Evolutionary conservation across 1,140 invertebrate species (phyloP), one percentile per base, ranked within the genome.

Genomic region (Saccostrea cuccullata): DNA sequence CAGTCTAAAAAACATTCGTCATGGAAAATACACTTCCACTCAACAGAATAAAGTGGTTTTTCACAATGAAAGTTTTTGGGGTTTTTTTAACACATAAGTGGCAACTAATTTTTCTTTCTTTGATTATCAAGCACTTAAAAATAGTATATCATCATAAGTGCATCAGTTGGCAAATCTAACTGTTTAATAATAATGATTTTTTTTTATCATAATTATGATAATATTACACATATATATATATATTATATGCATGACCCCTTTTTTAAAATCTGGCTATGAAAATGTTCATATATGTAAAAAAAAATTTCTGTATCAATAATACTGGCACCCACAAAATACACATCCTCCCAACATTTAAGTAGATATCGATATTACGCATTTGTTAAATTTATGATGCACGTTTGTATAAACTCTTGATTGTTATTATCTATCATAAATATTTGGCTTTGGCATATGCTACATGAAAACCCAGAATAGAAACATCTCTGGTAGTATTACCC

Each of bases 341-440:
- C n/a, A 64, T 64, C 58, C 17, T 17, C 58, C 47, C 47, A 47
- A 64, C n/a, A 64, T 64, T 64, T 64, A n/a, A 20, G 15, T 64
- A 17, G n/a, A n/a, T 64, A 20, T 64, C n/a, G n/a, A n/a, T 64
- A 20, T 64, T 64, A 64, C n/a, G 47, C 9, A 47, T 47, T 47
- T 47, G 47, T 2, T n/a, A 3, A n/a, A 64, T 64, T 64, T 64
- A 64, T 64, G 58, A n/a, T 20, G n/a, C n/a, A 6, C 15, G 17
- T 64, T 64, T n/a, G n/a, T 2, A 64, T 3, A 36, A 36, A 36
- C 17, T 64, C 15, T 64, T 6, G 26, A 36, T 67, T 77, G 23
- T 30, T 77, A 77, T 77, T 77, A 77, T 77, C 70, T 77, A 26
- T 77, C 70, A 77, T 77, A 77, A 77, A 77, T 30, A 77, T 77